Conservation (phyloP, 2,888 invertebrate species). For the Julus scandinavius region DNA sequence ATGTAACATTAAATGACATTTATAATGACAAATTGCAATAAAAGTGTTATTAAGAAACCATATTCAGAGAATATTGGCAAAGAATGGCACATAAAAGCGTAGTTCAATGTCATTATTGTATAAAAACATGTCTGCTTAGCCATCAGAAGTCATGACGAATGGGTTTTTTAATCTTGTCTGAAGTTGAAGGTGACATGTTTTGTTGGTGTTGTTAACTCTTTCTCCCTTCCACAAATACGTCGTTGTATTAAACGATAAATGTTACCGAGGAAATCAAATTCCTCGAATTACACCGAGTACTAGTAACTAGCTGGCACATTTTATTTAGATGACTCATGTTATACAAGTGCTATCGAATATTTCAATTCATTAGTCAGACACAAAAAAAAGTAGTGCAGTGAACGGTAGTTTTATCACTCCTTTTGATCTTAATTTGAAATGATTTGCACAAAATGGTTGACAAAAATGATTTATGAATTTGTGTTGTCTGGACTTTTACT, state of each 20-base stretch:
- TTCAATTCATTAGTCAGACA: background rate
- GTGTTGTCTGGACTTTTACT: too few species aligned
- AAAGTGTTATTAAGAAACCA: too few species aligned
- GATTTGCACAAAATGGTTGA: background rate
- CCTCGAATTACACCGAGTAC: constrained; percentile 1
- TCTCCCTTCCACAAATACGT: background rate
- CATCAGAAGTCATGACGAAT: constrained; percentile 34
- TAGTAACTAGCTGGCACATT: constrained; percentile 12
- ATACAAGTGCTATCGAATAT: background rate
- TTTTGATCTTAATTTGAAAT: background rate
- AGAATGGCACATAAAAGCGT: background rate
- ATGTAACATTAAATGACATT: too few species aligned
- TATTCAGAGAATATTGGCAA: background rate
- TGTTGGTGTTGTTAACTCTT: background rate
- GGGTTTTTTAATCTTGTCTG: constrained; percentile 36
- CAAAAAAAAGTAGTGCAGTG: constrained; percentile 20
- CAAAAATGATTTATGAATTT: background rate
- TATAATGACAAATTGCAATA: too few species aligned
- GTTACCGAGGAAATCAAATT: constrained; percentile 18
- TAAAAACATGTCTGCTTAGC: background rate
- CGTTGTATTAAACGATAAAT: background rate
- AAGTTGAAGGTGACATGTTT: constrained; percentile 38
- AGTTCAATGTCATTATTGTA: background rate
- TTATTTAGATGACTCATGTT: background rate
- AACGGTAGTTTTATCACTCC: background rate